Evolutionary conservation across 64 coral and sea anemone species (phyloP).

Genomic region (Montipora sp.): DNA sequence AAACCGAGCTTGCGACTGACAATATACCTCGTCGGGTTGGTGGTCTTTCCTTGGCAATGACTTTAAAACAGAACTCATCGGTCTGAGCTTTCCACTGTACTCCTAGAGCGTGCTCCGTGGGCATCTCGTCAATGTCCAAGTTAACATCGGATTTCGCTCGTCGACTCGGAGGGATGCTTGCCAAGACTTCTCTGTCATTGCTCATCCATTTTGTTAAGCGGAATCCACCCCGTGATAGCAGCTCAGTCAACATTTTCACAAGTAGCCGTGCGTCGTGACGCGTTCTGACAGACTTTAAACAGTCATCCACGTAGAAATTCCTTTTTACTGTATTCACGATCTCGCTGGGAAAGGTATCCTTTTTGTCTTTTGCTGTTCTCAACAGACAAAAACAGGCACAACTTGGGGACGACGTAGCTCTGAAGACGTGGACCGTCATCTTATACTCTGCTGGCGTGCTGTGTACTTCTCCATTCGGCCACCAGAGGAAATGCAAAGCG

Average conservation of each 20-base stretch:
- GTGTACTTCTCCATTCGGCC: neutral
- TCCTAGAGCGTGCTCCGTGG: neutral
- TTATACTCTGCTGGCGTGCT: neutral
- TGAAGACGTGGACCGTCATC: neutral
- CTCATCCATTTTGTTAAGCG: neutral
- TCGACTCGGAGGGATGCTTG: neutral
- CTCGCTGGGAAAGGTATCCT: neutral
- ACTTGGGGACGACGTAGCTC: neutral
- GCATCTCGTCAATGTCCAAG: slow-evolving; percentile 17
- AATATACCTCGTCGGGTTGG: neutral
- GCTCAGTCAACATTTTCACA: neutral
- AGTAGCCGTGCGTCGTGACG: neutral
- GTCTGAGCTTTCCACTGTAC: slow-evolving; percentile 23
- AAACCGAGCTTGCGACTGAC: neutral
- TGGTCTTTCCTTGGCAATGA: neutral
- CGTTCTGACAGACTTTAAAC: neutral
- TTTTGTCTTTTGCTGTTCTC: neutral
- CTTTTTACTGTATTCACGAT: neutral
- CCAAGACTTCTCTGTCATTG: neutral
- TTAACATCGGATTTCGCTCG: neutral
- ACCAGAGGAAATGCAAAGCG: neutral
- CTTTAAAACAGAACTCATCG: neutral
- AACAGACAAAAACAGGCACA: neutral
- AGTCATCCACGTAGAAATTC: slow-evolving; percentile 43
- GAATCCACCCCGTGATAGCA: slow-evolving; percentile 12